Evolutionary conservation across 2,888 invertebrate genomes (phyloP), one percentile per base, ranked within the genome.

Genomic region (Clostera curtula): DNA sequence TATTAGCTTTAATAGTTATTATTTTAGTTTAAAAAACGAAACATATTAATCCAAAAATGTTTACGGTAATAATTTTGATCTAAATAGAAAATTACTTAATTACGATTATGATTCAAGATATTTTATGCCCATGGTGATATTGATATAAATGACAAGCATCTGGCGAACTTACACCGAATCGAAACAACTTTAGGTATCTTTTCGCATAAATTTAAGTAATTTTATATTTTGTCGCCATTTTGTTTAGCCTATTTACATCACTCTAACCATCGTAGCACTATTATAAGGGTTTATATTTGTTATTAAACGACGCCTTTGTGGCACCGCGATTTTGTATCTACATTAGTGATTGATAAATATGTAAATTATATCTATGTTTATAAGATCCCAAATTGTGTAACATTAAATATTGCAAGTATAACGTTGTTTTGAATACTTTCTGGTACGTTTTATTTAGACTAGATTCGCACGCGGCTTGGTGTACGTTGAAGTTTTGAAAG

Each of bases 1-100:
- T 49, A 54, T 76, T 76, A 83, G 80, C 82, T 83, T 83, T 83
- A 83, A 82, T 82, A 80, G 79, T 58, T 74, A 69, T 66, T 74
- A 73, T 51, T 51, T 45, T 73, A 72, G 68, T 43, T 42, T 60
- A 60, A 54, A 54, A 61, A 48, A 49, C 38, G 29, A 43, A 71
- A 66, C 59, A 29, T 40, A 55, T 52, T 56, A 53, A 60, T 57
- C 76, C 76, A 82, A 80, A 80, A 74, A 77, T 68, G 62, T 72
- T 56, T 73, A 70, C 61, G 65, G 57, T 62, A n/a, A n/a, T 62
- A 46, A 51, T 56, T 67, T 56, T 64, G 64, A 56, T 56, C 43
- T 56, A 49, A 40, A 49, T 5, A 10, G 7, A 6, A 7, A 43
- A 40, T 48, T 34, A 36, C 42, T 42, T 36, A 32, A 40, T 15